phyloP scores from a whole-genome alignment of 2,797 vertebrate species.

The Nannoperca obscura region DNA sequence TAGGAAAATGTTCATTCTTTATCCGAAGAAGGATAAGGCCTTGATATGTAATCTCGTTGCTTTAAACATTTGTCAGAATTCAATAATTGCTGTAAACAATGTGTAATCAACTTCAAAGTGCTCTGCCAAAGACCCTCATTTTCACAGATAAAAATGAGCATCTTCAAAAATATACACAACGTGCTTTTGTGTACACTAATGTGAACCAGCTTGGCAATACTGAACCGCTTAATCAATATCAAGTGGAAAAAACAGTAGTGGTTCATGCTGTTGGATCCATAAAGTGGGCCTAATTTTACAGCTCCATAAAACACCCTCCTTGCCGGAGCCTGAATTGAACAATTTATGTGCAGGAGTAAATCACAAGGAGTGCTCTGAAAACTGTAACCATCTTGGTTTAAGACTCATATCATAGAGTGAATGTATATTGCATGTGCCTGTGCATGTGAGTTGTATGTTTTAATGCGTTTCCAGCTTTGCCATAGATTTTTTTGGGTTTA shows the following conservation, averaged over 20 bases:
- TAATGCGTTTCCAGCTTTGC: conserved; percentile 9
- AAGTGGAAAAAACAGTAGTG: conserved; percentile 77
- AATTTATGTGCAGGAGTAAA: conserved; percentile 75
- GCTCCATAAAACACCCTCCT: conserved; percentile 79
- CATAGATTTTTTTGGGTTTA: conserved; percentile 8
- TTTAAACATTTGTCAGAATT: conserved; percentile 85
- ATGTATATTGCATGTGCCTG: conserved; percentile 20
- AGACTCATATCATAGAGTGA: conserved; percentile 38
- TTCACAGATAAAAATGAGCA: conserved; percentile 80
- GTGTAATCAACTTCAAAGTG: conserved; percentile 80
- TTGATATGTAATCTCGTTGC: conserved; percentile 80
- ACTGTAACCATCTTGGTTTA: conserved; percentile 47
- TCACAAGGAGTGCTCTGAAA: conserved; percentile 54
- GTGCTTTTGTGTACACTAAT: conserved; percentile 57
- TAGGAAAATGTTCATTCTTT: conserved; percentile 75
- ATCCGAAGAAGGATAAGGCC: conserved; percentile 71
- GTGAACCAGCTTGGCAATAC: conserved; percentile 71
- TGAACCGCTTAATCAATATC: conserved; percentile 78
- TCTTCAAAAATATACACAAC: conserved; percentile 68
- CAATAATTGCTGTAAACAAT: conserved; percentile 83
- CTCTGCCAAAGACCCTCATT: conserved; percentile 70
- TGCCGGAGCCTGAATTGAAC: conserved; percentile 66
- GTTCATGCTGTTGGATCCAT: conserved; percentile 80
- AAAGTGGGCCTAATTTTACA: conserved; percentile 83
- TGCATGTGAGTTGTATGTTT: conserved; percentile 33